Evolutionary conservation across 1,140 invertebrate genomes (phyloP), one percentile per base, ranked within the genome.

Genomic region (Chironomus tepperi): DNA sequence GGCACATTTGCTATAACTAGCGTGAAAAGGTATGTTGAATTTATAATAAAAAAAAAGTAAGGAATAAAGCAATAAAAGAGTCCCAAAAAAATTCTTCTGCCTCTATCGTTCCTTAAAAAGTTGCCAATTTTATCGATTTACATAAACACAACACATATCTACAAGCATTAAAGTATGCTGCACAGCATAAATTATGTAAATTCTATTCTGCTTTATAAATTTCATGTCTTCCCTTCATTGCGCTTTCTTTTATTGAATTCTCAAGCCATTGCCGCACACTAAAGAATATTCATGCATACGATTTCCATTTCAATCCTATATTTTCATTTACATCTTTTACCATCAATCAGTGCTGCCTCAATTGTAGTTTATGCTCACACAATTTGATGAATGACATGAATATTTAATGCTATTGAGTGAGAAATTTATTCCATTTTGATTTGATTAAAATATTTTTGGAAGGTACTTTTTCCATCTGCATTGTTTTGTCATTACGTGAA

Each of bases 91-190:
- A 57, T 57, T 57, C n/a, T 34, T 34, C 24, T 5, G 24, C 24
- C 24, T 34, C 24, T 5, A 34, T 34, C 47, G 5, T 18, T 67
- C 64, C 18, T 67, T 70, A 19, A 19, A 12, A 70, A 18, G 65
- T 19, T 70, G 16, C 65, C 65, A 70, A 70, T 70, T 70, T 21
- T 70, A 70, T 70, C 19, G 65, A 18, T 70, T 57, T n/a, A 57
- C 47, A 12, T 57, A 12, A 12, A 57, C 47, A 57, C 47, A 57
- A 12, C 47, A 57, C n/a, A 57, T n/a, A 57, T 57, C n/a, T 57
- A 57, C n/a, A 34, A 34, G n/a, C 19, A 18, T 19, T 70, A 70
- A 70, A 70, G 47, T 57, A 57, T 57, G 12, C 47, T 57, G 12
- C 18, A 18, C 10, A 9, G 65, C 65, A 70, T 70, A 21, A 70